Conservation (phyloP, 2,113 vertebrate genomes). For the Otus sunia region DNA sequence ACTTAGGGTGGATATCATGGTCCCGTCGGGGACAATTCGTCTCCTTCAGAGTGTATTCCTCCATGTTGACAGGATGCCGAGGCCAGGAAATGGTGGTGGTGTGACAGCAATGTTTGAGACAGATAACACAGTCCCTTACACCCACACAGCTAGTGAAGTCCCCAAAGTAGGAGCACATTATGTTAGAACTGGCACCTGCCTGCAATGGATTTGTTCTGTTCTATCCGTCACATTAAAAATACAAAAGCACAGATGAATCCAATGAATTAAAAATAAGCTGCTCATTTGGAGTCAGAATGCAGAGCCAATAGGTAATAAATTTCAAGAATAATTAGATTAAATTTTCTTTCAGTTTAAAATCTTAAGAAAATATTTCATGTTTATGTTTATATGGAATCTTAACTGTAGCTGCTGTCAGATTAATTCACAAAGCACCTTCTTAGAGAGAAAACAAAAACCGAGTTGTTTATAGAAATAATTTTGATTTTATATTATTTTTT, state of each 20-base stretch:
- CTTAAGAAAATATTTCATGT: neutral
- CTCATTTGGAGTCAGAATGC: constrained; percentile 11
- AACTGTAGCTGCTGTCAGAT: neutral
- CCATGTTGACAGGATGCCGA: too few species aligned
- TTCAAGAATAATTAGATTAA: constrained; percentile 4
- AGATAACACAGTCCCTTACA: too few species aligned
- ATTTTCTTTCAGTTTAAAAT: neutral
- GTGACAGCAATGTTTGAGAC: too few species aligned
- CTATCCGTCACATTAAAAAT: constrained; percentile 56
- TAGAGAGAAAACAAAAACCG: neutral
- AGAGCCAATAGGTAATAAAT: constrained; percentile 9
- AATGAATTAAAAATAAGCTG: constrained; percentile 61
- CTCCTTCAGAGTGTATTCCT: too few species aligned
- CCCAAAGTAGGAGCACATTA: constrained; percentile 1
- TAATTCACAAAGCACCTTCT: neutral
- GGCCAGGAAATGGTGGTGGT: too few species aligned
- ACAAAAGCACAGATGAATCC: constrained; percentile 52
- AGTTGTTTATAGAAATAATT: neutral
- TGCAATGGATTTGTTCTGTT: neutral
- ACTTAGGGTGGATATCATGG: too few species aligned
- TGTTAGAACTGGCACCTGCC: constrained; percentile 34
- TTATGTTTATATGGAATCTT: neutral
- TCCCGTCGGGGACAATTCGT: too few species aligned
- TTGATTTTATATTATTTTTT: neutral
- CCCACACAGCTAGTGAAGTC: constrained; percentile 3